A percentile compares a stretch with the other conserved stretches of the same genome.
Evolutionary conservation across 2,888 invertebrate species (phyloP).

Genomic region (Drosophila planitibia): DNA sequence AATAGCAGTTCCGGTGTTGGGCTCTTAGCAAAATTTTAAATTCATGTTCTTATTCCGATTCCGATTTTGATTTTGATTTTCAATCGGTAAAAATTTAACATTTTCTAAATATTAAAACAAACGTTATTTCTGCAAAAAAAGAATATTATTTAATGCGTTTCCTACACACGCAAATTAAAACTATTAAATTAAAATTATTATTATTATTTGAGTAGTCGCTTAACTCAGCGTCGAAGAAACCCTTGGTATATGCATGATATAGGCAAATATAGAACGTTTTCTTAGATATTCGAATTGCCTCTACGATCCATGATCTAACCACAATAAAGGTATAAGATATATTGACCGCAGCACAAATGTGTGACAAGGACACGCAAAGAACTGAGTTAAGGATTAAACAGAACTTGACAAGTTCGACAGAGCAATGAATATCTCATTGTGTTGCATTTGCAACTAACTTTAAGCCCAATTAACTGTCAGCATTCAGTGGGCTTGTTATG

Average conservation of each 20-base stretch:
- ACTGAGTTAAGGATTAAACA: background rate
- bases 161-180: background rate
- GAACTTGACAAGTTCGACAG: background rate
- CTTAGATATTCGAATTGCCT: background rate
- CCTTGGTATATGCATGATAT: background rate
- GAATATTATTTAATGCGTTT: background rate
- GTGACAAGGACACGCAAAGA: background rate
- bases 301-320: background rate
- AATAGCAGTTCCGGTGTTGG: background rate
- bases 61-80: too few species aligned
- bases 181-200: background rate
- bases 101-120: too few species aligned
- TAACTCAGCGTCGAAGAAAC: background rate
- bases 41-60: too few species aligned
- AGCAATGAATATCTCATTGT: conserved; percentile 20
- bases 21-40: background rate
- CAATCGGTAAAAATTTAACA: too few species aligned
- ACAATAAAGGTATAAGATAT: background rate
- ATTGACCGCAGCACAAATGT: conserved; percentile 5
- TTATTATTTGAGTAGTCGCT: background rate
- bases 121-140: background rate
- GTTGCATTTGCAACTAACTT: conserved; percentile 28
- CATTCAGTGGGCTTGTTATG: conserved; percentile 22
- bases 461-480: conserved; percentile 39
- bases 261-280: background rate